A percentile compares a stretch with the other conserved stretches of the same genome.
These are phyloP conservation scores for Lindbergichthys nudifrons DNA, from an alignment of 2,797 vertebrate species.

Conservation along the genomic window DNA sequence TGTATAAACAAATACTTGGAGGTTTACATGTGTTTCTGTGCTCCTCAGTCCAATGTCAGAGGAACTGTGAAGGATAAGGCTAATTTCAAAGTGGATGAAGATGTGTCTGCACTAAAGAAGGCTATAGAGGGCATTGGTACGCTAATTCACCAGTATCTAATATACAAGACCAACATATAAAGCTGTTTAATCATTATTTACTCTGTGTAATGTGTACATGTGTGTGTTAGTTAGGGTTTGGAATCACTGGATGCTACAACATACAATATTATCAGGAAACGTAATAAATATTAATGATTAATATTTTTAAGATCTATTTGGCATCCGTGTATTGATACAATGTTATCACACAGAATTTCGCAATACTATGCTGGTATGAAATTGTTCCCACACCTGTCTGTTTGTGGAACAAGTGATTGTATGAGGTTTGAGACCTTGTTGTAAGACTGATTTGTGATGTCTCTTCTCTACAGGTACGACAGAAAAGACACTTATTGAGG, in stretches of 20 bases:
- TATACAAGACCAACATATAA: conserved; percentile 8
- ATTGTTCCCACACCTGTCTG: too few relatives aligned
- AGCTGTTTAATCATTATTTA: background rate
- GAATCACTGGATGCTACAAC: too few relatives aligned
- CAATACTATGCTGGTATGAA: too few relatives aligned
- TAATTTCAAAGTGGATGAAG: conserved; percentile 85
- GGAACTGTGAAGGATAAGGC: conserved; percentile 86
- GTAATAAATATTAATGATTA: too few relatives aligned
- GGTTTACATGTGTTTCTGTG: conserved; percentile 5
- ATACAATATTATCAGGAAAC: too few relatives aligned
- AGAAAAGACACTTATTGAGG: conserved; percentile 85
- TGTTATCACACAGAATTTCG: too few relatives aligned
- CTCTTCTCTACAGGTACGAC: conserved; percentile 81
- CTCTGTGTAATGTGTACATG: too few relatives aligned
- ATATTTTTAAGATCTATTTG: too few relatives aligned
- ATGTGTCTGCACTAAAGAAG: conserved; percentile 85
- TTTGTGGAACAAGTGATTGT: background rate
- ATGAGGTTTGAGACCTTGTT: too few relatives aligned
- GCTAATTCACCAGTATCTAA: conserved; percentile 14
- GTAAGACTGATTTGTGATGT: conserved; percentile 3
- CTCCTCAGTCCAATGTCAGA: conserved; percentile 79
- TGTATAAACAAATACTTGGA: background rate
- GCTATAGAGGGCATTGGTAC: conserved; percentile 90
- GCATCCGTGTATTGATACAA: too few relatives aligned
- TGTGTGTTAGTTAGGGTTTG: too few relatives aligned